Base-by-base conservation (phyloP, 2,113 vertebrate species). In the Gobius niger region DNA sequence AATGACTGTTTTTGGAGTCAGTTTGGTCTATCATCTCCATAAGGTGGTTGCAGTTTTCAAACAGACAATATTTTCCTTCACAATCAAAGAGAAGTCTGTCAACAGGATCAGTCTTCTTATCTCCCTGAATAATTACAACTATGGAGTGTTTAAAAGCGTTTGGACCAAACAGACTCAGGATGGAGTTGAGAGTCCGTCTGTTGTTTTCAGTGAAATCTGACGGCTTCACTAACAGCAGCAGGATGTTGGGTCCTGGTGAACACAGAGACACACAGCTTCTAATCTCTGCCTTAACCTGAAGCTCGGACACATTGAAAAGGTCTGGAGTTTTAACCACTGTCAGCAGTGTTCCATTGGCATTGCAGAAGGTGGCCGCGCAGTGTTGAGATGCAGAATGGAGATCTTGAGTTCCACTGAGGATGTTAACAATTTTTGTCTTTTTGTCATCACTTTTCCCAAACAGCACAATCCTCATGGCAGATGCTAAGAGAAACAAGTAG, bases 221-320 rank as follows among this genome's bases (percentile, higher is more conserved):
- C 56, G 67, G 73, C 2, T 68, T 83, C 42, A 76, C 59, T 18
- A 76, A 24, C 52, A 79, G 76, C 73, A 83, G 60, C 18, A 83
- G 15, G 11, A 70, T 67, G 56, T 78, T 75, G 51, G 80, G 76
- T 63, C 76, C 81, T 13, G 81, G 82, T 11, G 14, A 5, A 46
- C 74, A 67, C 1, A 75, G 65, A 47, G 1, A 44, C 12, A 13
- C 7, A 46, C 51, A 78, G 0, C 0, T 61, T 10, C 6, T 54
- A 5, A 78, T 7, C 24, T 69, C 63, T 49, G 4, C 0, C 65
- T 7, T 61, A 2, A 69, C 0, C 0, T 0, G 0, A 0, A 62
- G n/a, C 13, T 0, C 51, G 52, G 49, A 13, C 51, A 67, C 9
- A 51, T 41, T 51, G 59, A 65, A 75, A 0, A 81, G 2, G 47